Conservation (phyloP, 2,888 invertebrate species). For the Melinopterus prodromus region DNA sequence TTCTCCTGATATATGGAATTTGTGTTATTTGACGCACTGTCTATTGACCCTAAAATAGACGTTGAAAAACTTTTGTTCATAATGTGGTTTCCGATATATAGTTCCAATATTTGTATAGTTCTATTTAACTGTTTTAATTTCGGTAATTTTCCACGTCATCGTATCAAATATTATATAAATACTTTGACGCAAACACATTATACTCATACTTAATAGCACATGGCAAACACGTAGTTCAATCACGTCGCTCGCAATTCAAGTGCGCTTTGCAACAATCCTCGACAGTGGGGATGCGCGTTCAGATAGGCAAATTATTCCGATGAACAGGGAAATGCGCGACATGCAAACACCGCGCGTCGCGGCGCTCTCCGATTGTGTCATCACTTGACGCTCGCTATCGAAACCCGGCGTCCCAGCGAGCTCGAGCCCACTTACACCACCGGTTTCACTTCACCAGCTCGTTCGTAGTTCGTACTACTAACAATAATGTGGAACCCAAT, state of each 20-base stretch:
- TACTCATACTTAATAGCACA: not conserved
- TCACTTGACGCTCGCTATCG: not conserved
- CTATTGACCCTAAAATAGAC: no score
- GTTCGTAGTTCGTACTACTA: not conserved
- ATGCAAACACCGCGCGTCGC: not conserved
- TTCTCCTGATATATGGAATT: no score
- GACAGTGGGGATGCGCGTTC: not conserved
- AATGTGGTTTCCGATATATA: no score
- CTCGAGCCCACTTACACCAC: not conserved
- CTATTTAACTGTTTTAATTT: no score
- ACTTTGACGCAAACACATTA: no score
- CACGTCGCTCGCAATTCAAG: not conserved
- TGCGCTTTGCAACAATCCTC: not conserved
- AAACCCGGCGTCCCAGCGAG: not conserved
- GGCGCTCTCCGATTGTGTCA: not conserved
- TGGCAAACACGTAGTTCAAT: not conserved
- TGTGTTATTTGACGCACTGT: no score
- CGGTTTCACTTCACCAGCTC: not conserved
- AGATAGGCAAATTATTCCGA: not conserved
- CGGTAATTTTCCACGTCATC: no score
- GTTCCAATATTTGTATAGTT: no score
- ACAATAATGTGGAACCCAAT: slow-evolving; percentile 26
- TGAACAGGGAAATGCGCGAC: not conserved
- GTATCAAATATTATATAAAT: no score
- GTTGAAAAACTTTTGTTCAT: no score